These are phyloP conservation scores for Coboldia fuscipes DNA, from an alignment of 1,140 invertebrate genomes.

Conservation along the genomic window DNA sequence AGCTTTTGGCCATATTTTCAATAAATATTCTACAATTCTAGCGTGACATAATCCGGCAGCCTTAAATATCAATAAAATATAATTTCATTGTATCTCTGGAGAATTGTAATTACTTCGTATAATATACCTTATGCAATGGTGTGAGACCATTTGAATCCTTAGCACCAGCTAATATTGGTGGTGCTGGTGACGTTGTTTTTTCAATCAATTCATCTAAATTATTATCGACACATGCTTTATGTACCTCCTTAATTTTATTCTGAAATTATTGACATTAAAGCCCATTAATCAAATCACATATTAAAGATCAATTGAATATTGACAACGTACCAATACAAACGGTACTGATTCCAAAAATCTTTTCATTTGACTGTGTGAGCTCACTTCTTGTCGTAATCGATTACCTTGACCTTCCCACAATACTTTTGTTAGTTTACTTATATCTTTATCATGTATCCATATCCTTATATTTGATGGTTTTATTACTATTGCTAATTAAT, in stretches of 20 bases:
- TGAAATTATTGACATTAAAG: constrained; percentile 15
- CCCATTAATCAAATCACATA: constrained; percentile 1
- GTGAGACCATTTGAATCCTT: constrained; percentile 63
- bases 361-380: constrained; percentile 55
- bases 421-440: constrained; percentile 59
- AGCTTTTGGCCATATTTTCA: constrained; percentile 43
- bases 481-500: constrained; percentile 34
- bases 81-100: constrained; percentile 1
- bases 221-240: constrained; percentile 50
- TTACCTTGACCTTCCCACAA: constrained; percentile 73
- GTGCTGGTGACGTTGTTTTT: constrained; percentile 41
- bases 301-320: constrained; percentile 1
- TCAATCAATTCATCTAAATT: constrained; percentile 48
- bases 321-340: constrained; percentile 52
- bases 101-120: not conserved
- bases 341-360: constrained; percentile 69
- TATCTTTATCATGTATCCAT: constrained; percentile 78
- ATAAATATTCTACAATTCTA: constrained; percentile 48
- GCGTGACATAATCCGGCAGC: constrained; percentile 57
- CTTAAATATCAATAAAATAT: constrained; percentile 21
- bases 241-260: constrained; percentile 64
- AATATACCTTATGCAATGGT: constrained; percentile 53
- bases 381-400: constrained; percentile 57
- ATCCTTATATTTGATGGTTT: constrained; percentile 72
- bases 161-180: constrained; percentile 46